Conservation (phyloP, 2,888 invertebrate species). For the Caenorhabditis parvicauda region DNA sequence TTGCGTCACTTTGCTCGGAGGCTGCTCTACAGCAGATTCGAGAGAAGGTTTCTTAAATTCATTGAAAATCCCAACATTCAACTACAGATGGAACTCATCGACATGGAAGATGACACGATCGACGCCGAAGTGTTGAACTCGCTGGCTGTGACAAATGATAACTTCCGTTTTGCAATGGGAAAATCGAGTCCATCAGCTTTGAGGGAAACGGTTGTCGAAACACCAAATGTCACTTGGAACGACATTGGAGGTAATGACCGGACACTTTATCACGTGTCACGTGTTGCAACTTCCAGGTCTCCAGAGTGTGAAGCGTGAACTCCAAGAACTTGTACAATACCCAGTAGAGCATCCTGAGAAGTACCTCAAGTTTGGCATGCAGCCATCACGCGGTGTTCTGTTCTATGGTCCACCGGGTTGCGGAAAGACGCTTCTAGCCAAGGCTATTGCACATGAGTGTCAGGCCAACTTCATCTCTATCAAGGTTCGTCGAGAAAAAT, state of each 20-base stretch:
- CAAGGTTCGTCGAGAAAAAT: constrained; percentile 72
- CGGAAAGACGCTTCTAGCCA: constrained; percentile 78
- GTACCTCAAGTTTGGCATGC: constrained; percentile 99
- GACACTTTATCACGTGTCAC: neutral
- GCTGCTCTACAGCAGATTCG: constrained; percentile 98
- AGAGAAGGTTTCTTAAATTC: constrained; percentile 69
- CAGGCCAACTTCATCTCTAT: constrained; percentile 99
- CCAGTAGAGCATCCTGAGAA: constrained; percentile 99
- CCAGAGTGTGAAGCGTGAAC: constrained; percentile 69
- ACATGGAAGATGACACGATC: constrained; percentile 97
- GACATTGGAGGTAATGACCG: constrained; percentile 91
- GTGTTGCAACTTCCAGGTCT: neutral
- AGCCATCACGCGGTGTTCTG: constrained; percentile 83
- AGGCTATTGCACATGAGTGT: constrained; percentile 97
- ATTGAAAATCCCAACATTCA: constrained; percentile 64
- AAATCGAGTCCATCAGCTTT: constrained; percentile 98
- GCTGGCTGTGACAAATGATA: constrained; percentile 79
- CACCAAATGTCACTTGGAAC: constrained; percentile 93
- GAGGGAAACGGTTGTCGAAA: constrained; percentile 97
- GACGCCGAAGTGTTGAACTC: constrained; percentile 96
- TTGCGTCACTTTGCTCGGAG: constrained; percentile 97
- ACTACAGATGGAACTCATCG: constrained; percentile 99
- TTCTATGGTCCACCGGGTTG: constrained; percentile 96
- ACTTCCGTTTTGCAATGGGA: constrained; percentile 82
- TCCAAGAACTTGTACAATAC: constrained; percentile 96